Base-by-base conservation (phyloP, 2,888 invertebrate species). In the Copidosoma aretas region DNA sequence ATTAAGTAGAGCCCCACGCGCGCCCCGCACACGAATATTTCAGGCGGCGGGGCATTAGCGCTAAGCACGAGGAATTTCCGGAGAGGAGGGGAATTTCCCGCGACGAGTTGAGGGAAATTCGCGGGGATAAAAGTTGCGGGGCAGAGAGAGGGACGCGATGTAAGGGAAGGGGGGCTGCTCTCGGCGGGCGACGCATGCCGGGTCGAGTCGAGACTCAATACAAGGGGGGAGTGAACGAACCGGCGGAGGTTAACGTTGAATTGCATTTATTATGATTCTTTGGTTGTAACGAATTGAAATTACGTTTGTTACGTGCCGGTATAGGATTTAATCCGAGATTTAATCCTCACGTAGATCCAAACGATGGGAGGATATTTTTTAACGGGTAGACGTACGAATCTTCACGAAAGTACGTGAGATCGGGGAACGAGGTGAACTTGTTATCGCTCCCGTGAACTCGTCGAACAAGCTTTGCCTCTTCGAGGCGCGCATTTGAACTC, bases 1-100 rank as follows among this genome's bases (percentile, higher is more conserved):
- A 46, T 46, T 46, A 46, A 46, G 43, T 12, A 46, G 52, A 52
- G 22, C 52, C 19, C 19, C 21, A 22, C 17, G 32, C 60, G 32
- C 60, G 22, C 52, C 19, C 19, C 21, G 12, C 17, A 32, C 60
- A 51, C 60, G 46, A 60, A 60, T 60, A 60, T 60, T 60, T 60
- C 19, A 60, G 24, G 51, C 17, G 17, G n/a, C n/a, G n/a, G n/a
- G 25, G 49, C 49, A 60, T 60, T 60, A 60, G 57, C 43, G 57
- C 57, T 58, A 41, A 41, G 41, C 43, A 32, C 15, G 41, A 15
- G 25, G 56, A 25, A 32, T 19, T 49, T 63, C 22, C 41, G 25
- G 54, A 56, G 56, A 43, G 41, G 56, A 54, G 63, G 22, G 10
- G 21, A 24, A 22, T 39, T 43, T 46, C 17, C 43, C 25, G 54